phyloP scores from a whole-genome alignment of 2,888 invertebrate species.

The Caenorhabditis sp. region DNA sequence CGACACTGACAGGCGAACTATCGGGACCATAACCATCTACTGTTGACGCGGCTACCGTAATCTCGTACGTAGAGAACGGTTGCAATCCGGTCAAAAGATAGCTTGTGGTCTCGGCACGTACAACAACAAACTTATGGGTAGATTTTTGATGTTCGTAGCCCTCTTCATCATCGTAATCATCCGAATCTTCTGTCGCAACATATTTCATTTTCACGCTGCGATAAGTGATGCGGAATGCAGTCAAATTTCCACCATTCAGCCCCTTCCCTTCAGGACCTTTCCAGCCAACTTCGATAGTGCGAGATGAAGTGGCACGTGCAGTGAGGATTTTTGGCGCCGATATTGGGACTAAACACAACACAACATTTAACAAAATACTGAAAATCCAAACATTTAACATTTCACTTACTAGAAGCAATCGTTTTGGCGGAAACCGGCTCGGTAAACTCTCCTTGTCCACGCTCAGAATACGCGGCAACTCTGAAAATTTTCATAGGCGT shows the following conservation, averaged over 20 bases:
- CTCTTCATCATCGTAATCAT: slow-evolving; percentile 35
- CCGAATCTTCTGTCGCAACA: not conserved
- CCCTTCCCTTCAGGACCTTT: slow-evolving; percentile 88
- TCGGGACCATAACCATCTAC: slow-evolving; percentile 88
- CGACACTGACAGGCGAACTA: slow-evolving; percentile 84
- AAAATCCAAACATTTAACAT: slow-evolving; percentile 20
- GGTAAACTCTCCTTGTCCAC: slow-evolving; percentile 93
- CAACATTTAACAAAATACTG: no score
- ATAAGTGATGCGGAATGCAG: slow-evolving; percentile 33
- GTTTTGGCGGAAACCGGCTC: slow-evolving; percentile 92
- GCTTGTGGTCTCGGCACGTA: slow-evolving; percentile 27
- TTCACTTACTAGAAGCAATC: slow-evolving; percentile 74
- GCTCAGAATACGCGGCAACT: slow-evolving; percentile 89
- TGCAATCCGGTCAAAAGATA: slow-evolving; percentile 40
- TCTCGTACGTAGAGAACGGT: slow-evolving; percentile 83
- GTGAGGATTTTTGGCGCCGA: slow-evolving; percentile 93
- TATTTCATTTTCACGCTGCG: slow-evolving; percentile 10
- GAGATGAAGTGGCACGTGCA: slow-evolving; percentile 86
- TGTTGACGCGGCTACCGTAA: slow-evolving; percentile 94
- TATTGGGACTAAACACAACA: slow-evolving; percentile 82
- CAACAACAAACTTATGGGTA: slow-evolving; percentile 15
- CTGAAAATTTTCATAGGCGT: slow-evolving; percentile 81
- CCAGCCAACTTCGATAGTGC: slow-evolving; percentile 89
- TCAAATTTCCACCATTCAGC: slow-evolving; percentile 79
- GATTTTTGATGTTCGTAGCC: not conserved